Evolutionary conservation across 2,888 invertebrate species (phyloP).

Genomic region (Eupeodes luniger): DNA sequence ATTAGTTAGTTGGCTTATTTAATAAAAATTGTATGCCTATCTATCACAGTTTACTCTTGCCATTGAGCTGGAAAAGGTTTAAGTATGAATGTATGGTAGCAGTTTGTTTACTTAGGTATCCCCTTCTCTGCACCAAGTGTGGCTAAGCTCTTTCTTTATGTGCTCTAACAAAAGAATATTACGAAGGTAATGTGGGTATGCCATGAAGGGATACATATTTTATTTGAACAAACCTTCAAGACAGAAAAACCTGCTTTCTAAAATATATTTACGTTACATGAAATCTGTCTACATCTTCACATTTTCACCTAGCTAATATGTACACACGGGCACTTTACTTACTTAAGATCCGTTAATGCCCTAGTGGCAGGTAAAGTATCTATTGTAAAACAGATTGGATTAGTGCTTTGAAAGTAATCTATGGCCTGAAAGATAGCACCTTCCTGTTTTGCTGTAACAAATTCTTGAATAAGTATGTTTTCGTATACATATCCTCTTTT

Average conservation of each 20-base stretch:
- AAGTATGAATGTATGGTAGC: background rate
- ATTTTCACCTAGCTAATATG: conserved; percentile 15
- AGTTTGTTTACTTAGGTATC: background rate
- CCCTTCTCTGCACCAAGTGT: background rate
- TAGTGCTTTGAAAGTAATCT: conserved; percentile 7
- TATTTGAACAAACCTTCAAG: background rate
- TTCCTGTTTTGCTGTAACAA: background rate
- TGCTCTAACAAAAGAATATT: background rate
- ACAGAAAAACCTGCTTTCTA: background rate
- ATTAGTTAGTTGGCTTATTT: conserved; percentile 1
- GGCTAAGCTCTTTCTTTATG: background rate
- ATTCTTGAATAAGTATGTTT: background rate
- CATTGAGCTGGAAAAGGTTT: background rate
- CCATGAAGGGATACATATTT: background rate
- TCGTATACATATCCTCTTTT: background rate
- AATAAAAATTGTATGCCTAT: background rate
- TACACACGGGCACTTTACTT: conserved; percentile 3
- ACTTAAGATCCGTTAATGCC: conserved; percentile 27
- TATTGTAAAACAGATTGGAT: conserved; percentile 25
- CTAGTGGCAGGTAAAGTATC: conserved; percentile 12
- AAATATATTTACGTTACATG: background rate
- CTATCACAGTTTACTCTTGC: background rate
- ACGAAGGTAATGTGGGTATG: background rate
- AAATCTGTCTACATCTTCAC: conserved; percentile 8
- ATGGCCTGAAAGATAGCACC: background rate